These are phyloP conservation scores for Aspidoscelis tigris DNA, from an alignment of 2,113 vertebrate species.

Conservation along the genomic window DNA sequence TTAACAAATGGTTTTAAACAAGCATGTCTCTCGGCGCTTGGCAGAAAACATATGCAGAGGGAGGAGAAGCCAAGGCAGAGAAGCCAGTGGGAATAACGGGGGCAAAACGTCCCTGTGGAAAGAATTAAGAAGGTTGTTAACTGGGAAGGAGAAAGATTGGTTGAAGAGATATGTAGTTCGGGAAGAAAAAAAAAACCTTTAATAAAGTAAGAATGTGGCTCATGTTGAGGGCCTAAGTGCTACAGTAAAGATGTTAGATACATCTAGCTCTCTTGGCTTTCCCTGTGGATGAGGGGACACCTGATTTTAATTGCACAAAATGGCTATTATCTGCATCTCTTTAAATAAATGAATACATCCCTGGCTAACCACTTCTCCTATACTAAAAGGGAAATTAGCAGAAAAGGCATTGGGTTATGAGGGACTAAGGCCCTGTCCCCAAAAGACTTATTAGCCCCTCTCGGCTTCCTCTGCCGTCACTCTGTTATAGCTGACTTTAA, in stretches of 20 bases:
- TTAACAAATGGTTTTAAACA: slow-evolving; percentile 56
- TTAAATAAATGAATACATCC: not conserved
- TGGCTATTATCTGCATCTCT: not conserved
- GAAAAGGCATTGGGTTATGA: not conserved
- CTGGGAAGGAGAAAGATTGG: too few relatives aligned
- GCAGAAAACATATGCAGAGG: not conserved
- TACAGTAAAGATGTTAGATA: not conserved
- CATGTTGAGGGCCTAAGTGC: not conserved
- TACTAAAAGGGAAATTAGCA: not conserved
- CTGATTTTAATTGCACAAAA: not conserved
- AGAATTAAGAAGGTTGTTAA: not conserved
- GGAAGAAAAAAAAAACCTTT: not conserved
- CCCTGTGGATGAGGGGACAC: too few relatives aligned
- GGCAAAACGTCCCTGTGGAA: not conserved
- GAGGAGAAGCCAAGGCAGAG: not conserved
- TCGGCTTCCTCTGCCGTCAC: too few relatives aligned
- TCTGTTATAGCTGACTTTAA: too few relatives aligned
- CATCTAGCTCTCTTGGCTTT: not conserved
- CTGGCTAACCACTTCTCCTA: not conserved
- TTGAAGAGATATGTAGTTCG: too few relatives aligned
- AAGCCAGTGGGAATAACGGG: not conserved
- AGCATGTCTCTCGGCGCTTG: not conserved
- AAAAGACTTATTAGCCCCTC: too few relatives aligned
- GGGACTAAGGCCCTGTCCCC: too few relatives aligned
- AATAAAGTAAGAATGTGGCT: not conserved